Base-by-base conservation (phyloP, 2,113 vertebrate genomes). In the Notothenia rossii region DNA sequence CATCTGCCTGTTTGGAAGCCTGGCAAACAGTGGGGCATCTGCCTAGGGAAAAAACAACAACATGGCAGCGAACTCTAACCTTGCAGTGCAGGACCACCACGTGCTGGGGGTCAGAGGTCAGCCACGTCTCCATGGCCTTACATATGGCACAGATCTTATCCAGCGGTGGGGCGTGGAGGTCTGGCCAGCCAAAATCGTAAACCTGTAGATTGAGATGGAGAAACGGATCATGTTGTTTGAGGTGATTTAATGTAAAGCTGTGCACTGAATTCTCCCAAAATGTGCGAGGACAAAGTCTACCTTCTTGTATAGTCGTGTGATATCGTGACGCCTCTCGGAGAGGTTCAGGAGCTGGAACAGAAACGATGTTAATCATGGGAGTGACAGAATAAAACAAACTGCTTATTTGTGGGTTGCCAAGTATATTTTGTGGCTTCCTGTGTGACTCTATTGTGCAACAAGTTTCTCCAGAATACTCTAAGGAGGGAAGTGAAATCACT, bases 131-230 rank as follows among this genome's bases (percentile, higher is more conserved):
- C 95, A 98, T 97, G 84, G 97, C 95, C 89, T 98, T 98, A 90
- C 97, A 98, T 92, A 98, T 96, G 89, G 97, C 96, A 77, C 97
- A 98, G 87, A 98, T 95, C 87, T 96, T 97, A 92, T 98, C 97
- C 90, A 98, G 92, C 0, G 96, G 97, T 0, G 97, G 97, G 0
- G 97, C 96, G 0, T 98, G 97, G 71, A 96, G 94, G 81, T 97
- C 96, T 2, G 97, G 97, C 97, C 97, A 98, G 81, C 96, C 97
- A 4, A 97, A 98, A 89, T 98, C 97, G 62, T 97, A 96, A 66
- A 98, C 97, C 97, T 98, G 86, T 13, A 61, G 36, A 64, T 2
- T 12, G 53, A 33, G 48, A 36, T 6, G 5, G 53, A 71, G 3
- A 1, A 1, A 29, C 14, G 9, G 12, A 56, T 72, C 59, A 45